Conservation (phyloP, 1,140 invertebrate genomes). For the Apis mellifera region Amel_HAv3.1 CM009932.2:6392501-6393000, state of each 20-base stretch:
- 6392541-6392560: not conserved
- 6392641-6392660: not conserved
- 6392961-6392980: too few relatives aligned
- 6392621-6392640: not conserved
- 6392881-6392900: not conserved
- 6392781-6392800: too few relatives aligned
- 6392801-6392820: too few relatives aligned
- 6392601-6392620: not conserved
- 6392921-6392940: too few relatives aligned
- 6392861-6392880: not conserved
- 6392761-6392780: not conserved
- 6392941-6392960: too few relatives aligned
- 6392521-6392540: not conserved
- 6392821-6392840: not conserved
- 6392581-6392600: not conserved
- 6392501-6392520: not conserved
- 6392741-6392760: not conserved
- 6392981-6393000: too few relatives aligned
- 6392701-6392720: not conserved
- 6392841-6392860: not conserved
- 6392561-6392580: not conserved
- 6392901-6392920: not conserved
- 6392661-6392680: not conserved
- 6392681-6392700: not conserved
- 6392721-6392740: not conserved